Percentiles rank a stretch among this genome's conserved stretches.
phyloP scores from a whole-genome alignment of 1,140 invertebrate species.

The Pseudobourletiella spinata region DNA sequence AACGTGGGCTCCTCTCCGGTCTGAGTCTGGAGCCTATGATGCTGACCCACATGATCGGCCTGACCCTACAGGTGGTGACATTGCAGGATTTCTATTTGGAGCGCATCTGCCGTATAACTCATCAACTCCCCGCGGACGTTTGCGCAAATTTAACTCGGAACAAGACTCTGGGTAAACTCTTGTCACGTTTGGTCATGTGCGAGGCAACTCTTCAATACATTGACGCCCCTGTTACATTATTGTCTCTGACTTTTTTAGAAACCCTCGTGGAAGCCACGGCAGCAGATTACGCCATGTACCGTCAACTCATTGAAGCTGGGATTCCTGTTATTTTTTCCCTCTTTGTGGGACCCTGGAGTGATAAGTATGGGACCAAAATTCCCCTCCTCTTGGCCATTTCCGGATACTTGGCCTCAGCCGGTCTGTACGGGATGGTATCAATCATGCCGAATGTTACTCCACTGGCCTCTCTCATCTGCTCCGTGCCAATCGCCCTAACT shows the following conservation, averaged over 20 bases:
- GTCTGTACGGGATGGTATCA: neutral
- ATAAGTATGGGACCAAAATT: conserved; percentile 20
- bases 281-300: conserved; percentile 6
- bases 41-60: conserved; percentile 25
- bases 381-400: conserved; percentile 13
- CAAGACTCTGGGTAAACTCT: too few relatives aligned
- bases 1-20: too few relatives aligned
- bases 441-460: conserved; percentile 8
- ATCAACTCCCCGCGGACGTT: neutral
- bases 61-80: conserved; percentile 6
- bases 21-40: conserved; percentile 14
- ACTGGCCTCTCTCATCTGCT: conserved; percentile 1
- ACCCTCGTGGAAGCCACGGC: conserved; percentile 3
- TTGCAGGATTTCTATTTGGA: conserved; percentile 30
- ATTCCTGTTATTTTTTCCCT: conserved; percentile 16
- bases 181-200: neutral
- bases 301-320: conserved; percentile 18
- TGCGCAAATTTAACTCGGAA: conserved; percentile 14
- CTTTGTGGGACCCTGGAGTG: conserved; percentile 20
- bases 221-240: neutral
- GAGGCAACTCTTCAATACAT: neutral
- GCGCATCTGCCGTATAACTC: conserved; percentile 18
- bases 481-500: conserved; percentile 17
- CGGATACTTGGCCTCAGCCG: conserved; percentile 12
- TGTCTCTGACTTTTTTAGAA: neutral